Conservation (phyloP, 2,797 vertebrate species). For the Xyrichtys novacula region DNA sequence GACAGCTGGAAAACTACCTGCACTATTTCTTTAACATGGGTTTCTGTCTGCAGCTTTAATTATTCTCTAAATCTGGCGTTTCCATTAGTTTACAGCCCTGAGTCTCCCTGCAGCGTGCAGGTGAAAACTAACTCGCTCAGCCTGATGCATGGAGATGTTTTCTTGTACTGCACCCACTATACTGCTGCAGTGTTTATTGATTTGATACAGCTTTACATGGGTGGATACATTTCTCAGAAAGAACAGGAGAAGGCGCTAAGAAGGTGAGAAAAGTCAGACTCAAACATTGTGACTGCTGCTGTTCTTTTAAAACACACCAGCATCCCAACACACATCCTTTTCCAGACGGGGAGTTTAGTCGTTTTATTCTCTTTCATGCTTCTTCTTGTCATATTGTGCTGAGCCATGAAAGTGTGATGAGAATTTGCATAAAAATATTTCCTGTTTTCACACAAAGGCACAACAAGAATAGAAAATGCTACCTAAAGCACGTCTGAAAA, state of each 20-base stretch:
- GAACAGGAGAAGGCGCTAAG: neutral
- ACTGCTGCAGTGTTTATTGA: slow-evolving; percentile 21
- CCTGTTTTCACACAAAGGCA: slow-evolving; percentile 39
- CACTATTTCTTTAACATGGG: slow-evolving; percentile 10
- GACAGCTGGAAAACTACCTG: slow-evolving; percentile 54
- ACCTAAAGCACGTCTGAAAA: slow-evolving; percentile 6
- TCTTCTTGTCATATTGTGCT: slow-evolving; percentile 13
- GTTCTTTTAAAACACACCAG: neutral
- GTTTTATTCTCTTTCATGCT: slow-evolving; percentile 36
- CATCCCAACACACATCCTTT: slow-evolving; percentile 20
- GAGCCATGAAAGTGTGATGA: slow-evolving; percentile 51
- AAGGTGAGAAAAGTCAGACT: slow-evolving; percentile 20
- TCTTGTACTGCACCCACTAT: neutral
- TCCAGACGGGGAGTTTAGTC: neutral
- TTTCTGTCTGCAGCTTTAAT: slow-evolving; percentile 44
- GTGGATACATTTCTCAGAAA: neutral
- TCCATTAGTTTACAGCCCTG: neutral
- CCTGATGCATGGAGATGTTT: neutral
- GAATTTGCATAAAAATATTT: slow-evolving; percentile 58
- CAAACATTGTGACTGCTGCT: neutral
- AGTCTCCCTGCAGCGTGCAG: neutral
- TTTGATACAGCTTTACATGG: slow-evolving; percentile 13
- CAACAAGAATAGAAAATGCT: slow-evolving; percentile 37
- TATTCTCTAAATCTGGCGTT: slow-evolving; percentile 39
- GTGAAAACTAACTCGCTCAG: neutral